These are phyloP conservation scores for Catostomus latipinnis DNA, from an alignment of 2,797 vertebrate species.

Conservation along the genomic window DNA sequence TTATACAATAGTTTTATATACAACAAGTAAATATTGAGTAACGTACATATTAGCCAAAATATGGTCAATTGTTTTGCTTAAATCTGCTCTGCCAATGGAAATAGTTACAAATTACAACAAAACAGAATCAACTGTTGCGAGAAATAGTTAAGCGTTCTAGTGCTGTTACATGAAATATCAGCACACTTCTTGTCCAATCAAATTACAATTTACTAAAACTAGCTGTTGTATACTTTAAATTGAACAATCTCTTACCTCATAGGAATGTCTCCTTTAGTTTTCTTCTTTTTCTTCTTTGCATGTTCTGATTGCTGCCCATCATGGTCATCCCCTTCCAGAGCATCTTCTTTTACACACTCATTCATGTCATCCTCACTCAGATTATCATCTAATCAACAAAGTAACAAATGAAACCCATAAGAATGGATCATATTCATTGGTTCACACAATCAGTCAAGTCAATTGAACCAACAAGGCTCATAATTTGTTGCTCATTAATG, in stretches of 20 bases:
- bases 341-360: constrained; percentile 89
- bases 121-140: too few species aligned
- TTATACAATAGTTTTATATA: too few species aligned
- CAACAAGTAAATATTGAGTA: too few species aligned
- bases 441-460: background rate
- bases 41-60: too few species aligned
- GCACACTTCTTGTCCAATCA: too few species aligned
- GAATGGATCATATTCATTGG: background rate
- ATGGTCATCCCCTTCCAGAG: constrained; percentile 69
- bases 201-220: background rate
- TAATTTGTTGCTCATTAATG: background rate
- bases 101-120: too few species aligned
- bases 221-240: too few species aligned
- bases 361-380: constrained; percentile 93
- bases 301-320: constrained; percentile 57
- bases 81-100: too few species aligned
- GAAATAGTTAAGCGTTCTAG: too few species aligned
- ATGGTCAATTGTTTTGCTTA: too few species aligned
- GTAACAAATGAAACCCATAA: constrained; percentile 32
- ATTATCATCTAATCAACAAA: constrained; percentile 82
- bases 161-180: too few species aligned
- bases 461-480: too few species aligned
- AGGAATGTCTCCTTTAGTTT: constrained; percentile 53
- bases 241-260: constrained; percentile 68
- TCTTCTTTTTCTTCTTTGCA: constrained; percentile 69